These are phyloP conservation scores for Regulus satrapa DNA, from an alignment of 2,113 vertebrate genomes.

Conservation along the genomic window DNA sequence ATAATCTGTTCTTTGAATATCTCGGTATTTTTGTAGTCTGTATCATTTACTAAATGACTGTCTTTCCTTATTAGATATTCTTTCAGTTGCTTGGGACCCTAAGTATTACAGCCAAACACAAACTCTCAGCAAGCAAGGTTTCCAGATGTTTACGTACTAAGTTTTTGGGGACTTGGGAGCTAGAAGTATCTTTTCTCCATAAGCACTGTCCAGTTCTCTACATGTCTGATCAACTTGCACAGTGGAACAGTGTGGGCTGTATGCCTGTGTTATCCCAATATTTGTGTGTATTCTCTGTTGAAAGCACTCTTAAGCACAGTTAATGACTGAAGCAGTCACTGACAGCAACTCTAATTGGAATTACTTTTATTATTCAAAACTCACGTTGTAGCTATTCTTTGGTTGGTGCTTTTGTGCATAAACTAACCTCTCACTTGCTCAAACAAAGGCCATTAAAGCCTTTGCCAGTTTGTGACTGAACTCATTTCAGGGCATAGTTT, in stretches of 20 bases:
- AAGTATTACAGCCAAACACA: background rate
- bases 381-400: background rate
- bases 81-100: background rate
- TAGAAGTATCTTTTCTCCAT: background rate
- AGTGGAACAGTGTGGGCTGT: background rate
- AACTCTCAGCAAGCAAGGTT: background rate
- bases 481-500: background rate
- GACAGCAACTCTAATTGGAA: background rate
- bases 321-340: background rate
- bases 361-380: background rate
- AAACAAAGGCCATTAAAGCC: background rate
- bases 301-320: background rate
- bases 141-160: background rate
- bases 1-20: background rate
- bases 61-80: background rate
- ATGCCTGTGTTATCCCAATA: background rate
- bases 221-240: fast-evolving
- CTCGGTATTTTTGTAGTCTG: background rate
- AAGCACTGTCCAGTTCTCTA: background rate
- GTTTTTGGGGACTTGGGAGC: background rate
- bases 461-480: background rate
- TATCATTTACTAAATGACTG: background rate
- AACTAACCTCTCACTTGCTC: background rate
- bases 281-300: background rate
- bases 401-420: background rate